phyloP scores from a whole-genome alignment of 92 coral and sea anemone species.

The Anthopleura xanthogrammica region DNA sequence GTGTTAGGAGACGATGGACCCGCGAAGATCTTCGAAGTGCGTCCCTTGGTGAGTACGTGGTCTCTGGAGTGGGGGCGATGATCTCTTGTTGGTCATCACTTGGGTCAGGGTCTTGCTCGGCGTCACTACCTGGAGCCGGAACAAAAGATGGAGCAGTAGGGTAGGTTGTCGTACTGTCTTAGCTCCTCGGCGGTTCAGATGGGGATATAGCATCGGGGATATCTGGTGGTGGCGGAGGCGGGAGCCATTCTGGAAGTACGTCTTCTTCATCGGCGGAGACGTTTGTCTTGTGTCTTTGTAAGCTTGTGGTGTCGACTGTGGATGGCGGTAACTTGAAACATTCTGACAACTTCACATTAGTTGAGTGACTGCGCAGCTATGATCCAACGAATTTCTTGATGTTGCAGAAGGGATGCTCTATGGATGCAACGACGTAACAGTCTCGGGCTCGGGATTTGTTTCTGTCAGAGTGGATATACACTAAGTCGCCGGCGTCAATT shows the following conservation, averaged over 20 bases:
- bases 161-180: background rate
- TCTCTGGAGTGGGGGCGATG: background rate
- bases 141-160: background rate
- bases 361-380: background rate
- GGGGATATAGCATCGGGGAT: background rate
- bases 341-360: background rate
- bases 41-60: background rate
- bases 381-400: slow-evolving; percentile 2
- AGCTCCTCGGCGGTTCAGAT: slow-evolving; percentile 1
- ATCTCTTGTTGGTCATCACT: background rate
- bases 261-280: background rate
- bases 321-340: background rate
- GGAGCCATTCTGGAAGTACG: background rate
- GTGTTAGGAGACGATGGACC: background rate
- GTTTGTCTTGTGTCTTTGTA: background rate
- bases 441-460: slow-evolving; percentile 48
- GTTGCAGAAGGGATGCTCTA: slow-evolving; percentile 29
- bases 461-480: slow-evolving; percentile 15
- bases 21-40: background rate
- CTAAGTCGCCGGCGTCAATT: slow-evolving; percentile 29
- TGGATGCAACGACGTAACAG: slow-evolving; percentile 31
- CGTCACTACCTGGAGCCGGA: background rate
- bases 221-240: background rate
- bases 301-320: background rate
- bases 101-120: background rate